Percentiles rank a stretch among this genome's conserved stretches.
These are phyloP conservation scores for Eulemur coronatus DNA, from an alignment of 2,797 vertebrate genomes.

Conservation along the genomic window DNA sequence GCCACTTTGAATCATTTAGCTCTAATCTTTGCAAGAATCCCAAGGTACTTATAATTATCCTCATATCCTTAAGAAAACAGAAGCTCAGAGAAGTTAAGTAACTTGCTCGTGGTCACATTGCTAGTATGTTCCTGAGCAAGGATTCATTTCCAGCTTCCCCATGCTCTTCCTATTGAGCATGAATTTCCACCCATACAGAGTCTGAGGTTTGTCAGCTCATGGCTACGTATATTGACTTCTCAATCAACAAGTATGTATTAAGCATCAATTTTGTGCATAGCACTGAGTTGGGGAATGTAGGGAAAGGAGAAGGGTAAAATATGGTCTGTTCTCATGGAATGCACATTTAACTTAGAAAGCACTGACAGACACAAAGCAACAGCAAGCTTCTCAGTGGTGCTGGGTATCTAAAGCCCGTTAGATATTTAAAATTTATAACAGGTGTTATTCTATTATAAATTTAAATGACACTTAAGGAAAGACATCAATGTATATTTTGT, in stretches of 20 bases:
- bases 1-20: background rate
- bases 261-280: background rate
- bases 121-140: background rate
- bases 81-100: background rate
- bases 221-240: background rate
- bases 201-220: background rate
- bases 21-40: background rate
- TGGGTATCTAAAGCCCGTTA: background rate
- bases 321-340: background rate
- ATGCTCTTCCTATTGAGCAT: background rate
- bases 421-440: background rate
- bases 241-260: background rate
- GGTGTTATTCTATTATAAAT: background rate
- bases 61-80: background rate
- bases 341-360: background rate
- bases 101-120: background rate
- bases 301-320: background rate
- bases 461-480: slow-evolving; percentile 19
- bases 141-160: background rate
- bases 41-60: background rate
- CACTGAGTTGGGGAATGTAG: background rate
- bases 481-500: slow-evolving; percentile 50
- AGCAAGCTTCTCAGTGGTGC: background rate
- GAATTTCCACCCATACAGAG: background rate
- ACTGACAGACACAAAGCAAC: background rate